Base-by-base conservation (phyloP, 92 coral and sea anemone genomes). In the Siderastrea siderea region DNA sequence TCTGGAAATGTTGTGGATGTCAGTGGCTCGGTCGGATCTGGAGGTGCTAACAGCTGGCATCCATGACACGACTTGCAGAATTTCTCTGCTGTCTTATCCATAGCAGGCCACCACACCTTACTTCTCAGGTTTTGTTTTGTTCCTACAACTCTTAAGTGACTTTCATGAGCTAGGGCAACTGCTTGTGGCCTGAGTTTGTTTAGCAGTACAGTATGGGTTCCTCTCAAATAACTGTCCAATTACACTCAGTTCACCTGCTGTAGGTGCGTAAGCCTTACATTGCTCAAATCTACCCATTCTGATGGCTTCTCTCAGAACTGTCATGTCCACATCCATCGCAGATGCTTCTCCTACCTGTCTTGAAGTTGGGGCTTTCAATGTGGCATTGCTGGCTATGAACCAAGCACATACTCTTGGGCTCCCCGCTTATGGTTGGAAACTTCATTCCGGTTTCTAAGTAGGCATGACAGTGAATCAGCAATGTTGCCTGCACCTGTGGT, bases 101-200 rank as follows among this genome's bases (percentile, higher is more conserved):
- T 77, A 2, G 86, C 94, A 4, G 92, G 92, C 92, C 94, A 91
- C 91, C 89, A 83, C n/a, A 87, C 91, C 70, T 90, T 86, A 59
- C 77, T 93, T 59, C 92, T 73, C 50, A 93, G 84, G n/a, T 86
- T 89, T 82, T 85, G 89, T 62, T 91, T 87, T 10, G 91, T 82
- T 5, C 50, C 91, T 3, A 75, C 90, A 78, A 86, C 68, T 38
- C 90, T 85, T 52, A 64, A 68, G 84, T 86, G 85, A 4, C 85
- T 86, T 55, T 86, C 90, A 46, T 78, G 90, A 1, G 90, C 90
- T 11, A 78, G 53, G 9, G 59, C 45, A 8, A 57, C 19, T n/a
- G 76, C 85, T 45, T 60, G 85, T 8, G 85, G 45, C 9, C 90
- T 55, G 4, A 86, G 59, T 68, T 78, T 79, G 63, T 14, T 58